These are phyloP conservation scores for Solenodon paradoxus DNA, from an alignment of 2,113 vertebrate species.

Conservation along the genomic window DNA sequence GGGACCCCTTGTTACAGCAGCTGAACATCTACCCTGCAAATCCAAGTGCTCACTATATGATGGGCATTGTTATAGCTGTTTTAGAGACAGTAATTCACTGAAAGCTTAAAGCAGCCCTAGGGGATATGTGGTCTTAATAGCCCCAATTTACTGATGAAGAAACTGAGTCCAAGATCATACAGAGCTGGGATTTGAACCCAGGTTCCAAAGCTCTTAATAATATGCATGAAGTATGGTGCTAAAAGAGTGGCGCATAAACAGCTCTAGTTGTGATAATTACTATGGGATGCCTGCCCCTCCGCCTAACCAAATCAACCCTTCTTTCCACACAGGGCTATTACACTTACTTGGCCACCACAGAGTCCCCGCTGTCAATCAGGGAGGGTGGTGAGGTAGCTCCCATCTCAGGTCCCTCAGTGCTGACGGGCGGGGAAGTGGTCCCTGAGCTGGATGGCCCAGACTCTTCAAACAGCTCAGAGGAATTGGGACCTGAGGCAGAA, in stretches of 20 bases:
- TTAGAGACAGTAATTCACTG: neutral
- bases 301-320: neutral
- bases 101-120: neutral
- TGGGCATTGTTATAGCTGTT: neutral
- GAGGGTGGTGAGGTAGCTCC: neutral
- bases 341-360: constrained; percentile 87
- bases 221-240: neutral
- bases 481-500: constrained; percentile 26
- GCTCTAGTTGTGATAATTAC: neutral
- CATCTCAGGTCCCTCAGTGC: constrained; percentile 59
- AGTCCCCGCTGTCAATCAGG: constrained; percentile 73
- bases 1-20: neutral
- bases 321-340: neutral
- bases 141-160: neutral
- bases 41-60: neutral
- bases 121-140: neutral
- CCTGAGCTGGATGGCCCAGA: constrained; percentile 85
- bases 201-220: neutral
- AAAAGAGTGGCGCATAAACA: neutral
- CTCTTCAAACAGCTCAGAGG: constrained; percentile 78
- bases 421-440: constrained; percentile 53
- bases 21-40: neutral
- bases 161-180: neutral
- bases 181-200: neutral
- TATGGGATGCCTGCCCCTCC: neutral